phyloP scores from a whole-genome alignment of 2,888 invertebrate genomes.

The Dasysyrphus tricinctus region DNA sequence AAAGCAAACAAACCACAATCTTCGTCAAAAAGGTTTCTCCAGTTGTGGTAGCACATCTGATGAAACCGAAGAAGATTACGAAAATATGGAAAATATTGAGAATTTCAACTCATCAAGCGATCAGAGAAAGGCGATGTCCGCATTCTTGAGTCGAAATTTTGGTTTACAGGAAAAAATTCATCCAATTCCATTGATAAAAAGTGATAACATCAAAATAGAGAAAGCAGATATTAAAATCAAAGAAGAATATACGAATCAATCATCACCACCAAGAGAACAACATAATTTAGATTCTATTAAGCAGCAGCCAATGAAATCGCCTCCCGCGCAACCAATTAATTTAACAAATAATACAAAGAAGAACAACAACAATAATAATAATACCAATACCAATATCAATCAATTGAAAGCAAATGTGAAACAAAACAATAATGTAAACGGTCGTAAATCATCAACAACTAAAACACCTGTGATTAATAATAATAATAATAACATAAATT shows the following conservation, averaged over 20 bases:
- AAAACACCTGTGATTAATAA: constrained; percentile 74
- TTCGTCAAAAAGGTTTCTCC: constrained; percentile 51
- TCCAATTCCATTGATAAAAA: constrained; percentile 77
- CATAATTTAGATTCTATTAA: constrained; percentile 48
- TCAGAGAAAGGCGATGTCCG: constrained; percentile 82
- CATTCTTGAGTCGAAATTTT: constrained; percentile 79
- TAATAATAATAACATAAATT: constrained; percentile 50
- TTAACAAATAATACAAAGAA: constrained; percentile 76
- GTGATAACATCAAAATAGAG: constrained; percentile 72
- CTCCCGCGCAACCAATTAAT: constrained; percentile 83
- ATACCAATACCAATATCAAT: constrained; percentile 70
- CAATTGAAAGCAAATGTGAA: constrained; percentile 65
- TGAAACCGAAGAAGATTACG: constrained; percentile 64
- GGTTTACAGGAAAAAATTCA: constrained; percentile 78
- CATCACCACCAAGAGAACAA: constrained; percentile 80
- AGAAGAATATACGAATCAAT: constrained; percentile 65
- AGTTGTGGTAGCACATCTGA: constrained; percentile 57
- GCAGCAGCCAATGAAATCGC: constrained; percentile 83
- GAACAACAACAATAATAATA: constrained; percentile 75
- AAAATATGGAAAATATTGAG: constrained; percentile 67
- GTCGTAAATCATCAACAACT: constrained; percentile 70
- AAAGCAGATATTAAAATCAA: constrained; percentile 49
- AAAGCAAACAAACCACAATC: constrained; percentile 62
- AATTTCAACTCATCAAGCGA: constrained; percentile 70
- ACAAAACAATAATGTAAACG: constrained; percentile 74